Conservation (phyloP, 2,113 vertebrate genomes). For the Collichthys lucidus region DNA sequence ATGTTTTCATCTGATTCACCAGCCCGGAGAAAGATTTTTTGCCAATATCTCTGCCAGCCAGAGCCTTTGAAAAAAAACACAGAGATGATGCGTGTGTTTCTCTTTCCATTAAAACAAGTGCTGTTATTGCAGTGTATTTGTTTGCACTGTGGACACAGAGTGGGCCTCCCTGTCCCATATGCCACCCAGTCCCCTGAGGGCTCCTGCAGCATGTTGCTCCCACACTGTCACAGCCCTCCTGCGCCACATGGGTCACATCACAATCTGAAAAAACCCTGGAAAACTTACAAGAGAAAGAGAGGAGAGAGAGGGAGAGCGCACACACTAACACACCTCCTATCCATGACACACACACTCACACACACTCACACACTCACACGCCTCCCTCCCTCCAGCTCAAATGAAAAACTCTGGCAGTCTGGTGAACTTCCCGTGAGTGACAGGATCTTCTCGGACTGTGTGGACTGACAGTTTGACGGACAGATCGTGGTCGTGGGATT, state of each 20-base stretch:
- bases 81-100: slow-evolving; percentile 55
- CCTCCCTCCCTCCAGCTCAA: slow-evolving; percentile 45
- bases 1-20: background rate
- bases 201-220: slow-evolving; percentile 27
- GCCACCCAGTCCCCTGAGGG: slow-evolving; percentile 69
- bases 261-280: slow-evolving; percentile 24
- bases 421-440: slow-evolving; percentile 52
- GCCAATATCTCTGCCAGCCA: background rate
- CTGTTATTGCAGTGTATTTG: slow-evolving; percentile 72
- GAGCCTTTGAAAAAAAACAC: slow-evolving; percentile 32
- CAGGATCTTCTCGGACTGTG: slow-evolving; percentile 37
- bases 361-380: slow-evolving; percentile 34
- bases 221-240: slow-evolving; percentile 30
- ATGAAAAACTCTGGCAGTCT: slow-evolving; percentile 48
- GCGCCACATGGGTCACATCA: slow-evolving; percentile 35
- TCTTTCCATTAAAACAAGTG: slow-evolving; percentile 75
- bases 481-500: slow-evolving; percentile 12
- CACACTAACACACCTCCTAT: slow-evolving; percentile 21
- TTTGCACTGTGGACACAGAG: slow-evolving; percentile 61
- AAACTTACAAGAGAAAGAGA: background rate
- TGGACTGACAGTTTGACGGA: slow-evolving; percentile 16
- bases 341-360: slow-evolving; percentile 21
- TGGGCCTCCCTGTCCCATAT: slow-evolving; percentile 62
- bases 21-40: background rate
- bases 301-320: slow-evolving; percentile 1